These are phyloP conservation scores for Vidua macroura DNA, from an alignment of 2,113 vertebrate genomes.

Conservation along the genomic window DNA sequence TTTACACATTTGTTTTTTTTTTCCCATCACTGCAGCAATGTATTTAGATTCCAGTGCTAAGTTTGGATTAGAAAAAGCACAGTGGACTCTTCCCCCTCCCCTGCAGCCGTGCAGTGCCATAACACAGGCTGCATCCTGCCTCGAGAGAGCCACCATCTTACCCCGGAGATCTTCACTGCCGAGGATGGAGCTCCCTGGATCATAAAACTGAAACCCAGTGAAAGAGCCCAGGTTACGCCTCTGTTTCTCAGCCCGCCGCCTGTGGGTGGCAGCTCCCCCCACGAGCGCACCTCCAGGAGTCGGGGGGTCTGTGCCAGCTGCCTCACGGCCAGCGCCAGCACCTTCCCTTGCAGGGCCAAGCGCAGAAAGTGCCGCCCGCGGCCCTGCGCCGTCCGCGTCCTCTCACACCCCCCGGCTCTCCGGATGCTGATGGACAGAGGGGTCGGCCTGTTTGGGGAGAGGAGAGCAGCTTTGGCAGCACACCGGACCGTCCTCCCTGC, in stretches of 20 bases:
- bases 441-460: constrained; percentile 35
- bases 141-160: not conserved
- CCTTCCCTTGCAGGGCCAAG: constrained; percentile 70
- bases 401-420: constrained; percentile 68
- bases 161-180: constrained; percentile 77
- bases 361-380: constrained; percentile 73
- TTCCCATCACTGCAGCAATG: not conserved
- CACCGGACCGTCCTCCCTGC: not conserved
- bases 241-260: fast-evolving
- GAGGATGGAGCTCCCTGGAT: constrained; percentile 70
- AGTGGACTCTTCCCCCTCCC: not conserved
- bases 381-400: constrained; percentile 73
- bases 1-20: not conserved
- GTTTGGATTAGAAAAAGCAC: not conserved
- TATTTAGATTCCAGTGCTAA: not conserved
- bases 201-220: constrained; percentile 76
- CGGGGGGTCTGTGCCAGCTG: constrained; percentile 71
- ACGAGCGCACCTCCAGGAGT: constrained; percentile 63
- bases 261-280: fast-evolving
- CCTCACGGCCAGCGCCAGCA: constrained; percentile 69
- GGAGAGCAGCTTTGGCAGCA: not conserved
- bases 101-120: not conserved
- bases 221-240: fast-evolving
- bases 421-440: constrained; percentile 69
- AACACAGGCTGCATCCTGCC: not conserved